Evolutionary conservation across 2,113 vertebrate species (phyloP), one percentile per base, ranked within the genome.

Genomic region (Cinclus cinclus): DNA sequence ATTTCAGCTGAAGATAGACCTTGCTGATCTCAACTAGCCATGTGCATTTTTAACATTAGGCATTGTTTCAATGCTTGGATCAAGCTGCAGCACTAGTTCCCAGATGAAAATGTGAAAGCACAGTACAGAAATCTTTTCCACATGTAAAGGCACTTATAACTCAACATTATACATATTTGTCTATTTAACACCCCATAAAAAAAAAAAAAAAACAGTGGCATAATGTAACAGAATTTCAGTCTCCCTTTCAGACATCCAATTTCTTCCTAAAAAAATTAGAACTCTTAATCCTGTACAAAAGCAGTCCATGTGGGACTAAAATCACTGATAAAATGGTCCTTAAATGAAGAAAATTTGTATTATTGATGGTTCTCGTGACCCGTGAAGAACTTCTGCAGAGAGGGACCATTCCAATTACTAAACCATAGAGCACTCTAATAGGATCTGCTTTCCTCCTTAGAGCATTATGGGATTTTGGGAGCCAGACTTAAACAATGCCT

Each of bases 381-480:
- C 92, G 50, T 83, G 42, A 87, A 81, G 52, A 96, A 69, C 28
- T 87, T 90, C 42, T 70, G 28, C 15, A 83, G 20, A 46, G 39
- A 95, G 81, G 65, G 39, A 64, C 46, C 79, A 88, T 85, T 92
- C 71, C 82, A 94, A 67, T 91, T 70, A 93, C 21, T 71, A 92
- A 44, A 47, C 42, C 49, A 63, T 42, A 96, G 67, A 82, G 39
- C 58, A 49, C 15, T 85, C 30, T 50, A 64, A 67, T 46, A 81
- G 8, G 3, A 27, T 77, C 80, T 95, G 22, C 44, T 81, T 68
- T 80, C 79, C 88, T 71, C 62, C 77, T 23, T 77, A 49, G 70
- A 56, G 39, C 55, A 82, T 37, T 39, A 10, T 1, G 63, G 22
- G 24, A 71, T 60, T 88, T 82, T 23, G 42, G 71, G 60, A 94